Evolutionary conservation across 1,140 invertebrate genomes (phyloP), one percentile per base, ranked within the genome.

Genomic region (Drosophila littoralis): DNA sequence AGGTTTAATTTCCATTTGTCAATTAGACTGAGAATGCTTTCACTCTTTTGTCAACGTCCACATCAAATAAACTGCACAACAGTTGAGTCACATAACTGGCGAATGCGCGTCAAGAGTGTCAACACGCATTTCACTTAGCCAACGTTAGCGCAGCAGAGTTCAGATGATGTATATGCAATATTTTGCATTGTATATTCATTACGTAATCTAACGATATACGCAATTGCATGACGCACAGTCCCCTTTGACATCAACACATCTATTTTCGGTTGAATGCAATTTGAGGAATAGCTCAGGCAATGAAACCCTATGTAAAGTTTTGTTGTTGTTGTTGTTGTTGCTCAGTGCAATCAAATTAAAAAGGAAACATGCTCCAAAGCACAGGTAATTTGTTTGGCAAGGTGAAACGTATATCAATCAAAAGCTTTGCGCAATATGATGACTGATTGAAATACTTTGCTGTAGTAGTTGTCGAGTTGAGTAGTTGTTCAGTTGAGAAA

Each of bases 91-190:
- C n/a, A 59, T 45, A 33, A 33, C 13, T 15, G 6, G 5, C 9
- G 1, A 10, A 7, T 3, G 4, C 1, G 9, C 43, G 7, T 15
- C 6, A n/a, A 2, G 6, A 36, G 36, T 10, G n/a, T 13, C 8
- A 12, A 59, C 10, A 46, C 57, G 42, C 28, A 46, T 43, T 33
- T 33, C 13, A 43, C 36, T 59, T 40, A 32, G 60, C 40, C 35
- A 46, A 71, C 58, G 46, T 13, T 40, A 58, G 32, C 13, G 28
- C 32, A 15, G 15, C 46, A 61, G 13, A 45, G 42, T 7, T 13
- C 35, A 64, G 36, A 77, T 61, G 80, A 69, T 75, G 75, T 63
- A 70, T 67, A 46, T 45, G 59, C 36, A 60, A 71, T 70, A 33
- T 59, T 45, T 75, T 54, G 4, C 57, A 46, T 60, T 42, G 54